phyloP scores from a whole-genome alignment of 2,113 vertebrate species.

The Tichodroma muraria region DNA sequence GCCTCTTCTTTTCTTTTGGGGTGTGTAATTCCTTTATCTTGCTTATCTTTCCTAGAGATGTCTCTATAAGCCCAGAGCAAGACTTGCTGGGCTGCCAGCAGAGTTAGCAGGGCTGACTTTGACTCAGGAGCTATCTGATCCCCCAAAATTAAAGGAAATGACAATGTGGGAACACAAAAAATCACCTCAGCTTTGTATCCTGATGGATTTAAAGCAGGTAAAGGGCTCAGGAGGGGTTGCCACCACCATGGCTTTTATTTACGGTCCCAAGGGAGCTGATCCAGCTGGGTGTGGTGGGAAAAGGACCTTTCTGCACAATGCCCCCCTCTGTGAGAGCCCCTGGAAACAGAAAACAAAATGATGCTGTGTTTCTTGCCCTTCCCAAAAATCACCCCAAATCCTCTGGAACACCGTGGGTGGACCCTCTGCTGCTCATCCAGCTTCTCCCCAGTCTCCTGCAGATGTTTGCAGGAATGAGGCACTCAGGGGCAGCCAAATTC shows the following conservation, averaged over 20 bases:
- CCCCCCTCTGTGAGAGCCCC: fast-evolving
- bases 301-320: background rate
- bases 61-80: background rate
- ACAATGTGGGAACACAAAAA: background rate
- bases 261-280: background rate
- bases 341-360: background rate
- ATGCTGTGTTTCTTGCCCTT: background rate
- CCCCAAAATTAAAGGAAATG: background rate
- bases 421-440: background rate
- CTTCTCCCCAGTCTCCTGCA: background rate
- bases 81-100: background rate
- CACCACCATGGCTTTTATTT: background rate
- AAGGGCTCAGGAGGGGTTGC: background rate
- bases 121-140: background rate
- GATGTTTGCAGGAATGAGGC: background rate
- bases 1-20: background rate
- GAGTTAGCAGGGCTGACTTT: background rate
- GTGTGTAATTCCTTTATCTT: background rate
- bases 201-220: background rate
- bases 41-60: background rate
- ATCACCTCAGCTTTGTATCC: background rate
- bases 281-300: background rate
- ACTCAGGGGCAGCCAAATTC: background rate
- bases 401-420: background rate
- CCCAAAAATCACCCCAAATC: background rate